A percentile compares a stretch with the other conserved stretches of the same genome.
These are phyloP conservation scores for Trinorchestia longiramus DNA, from an alignment of 1,140 invertebrate species.

Conservation along the genomic window DNA sequence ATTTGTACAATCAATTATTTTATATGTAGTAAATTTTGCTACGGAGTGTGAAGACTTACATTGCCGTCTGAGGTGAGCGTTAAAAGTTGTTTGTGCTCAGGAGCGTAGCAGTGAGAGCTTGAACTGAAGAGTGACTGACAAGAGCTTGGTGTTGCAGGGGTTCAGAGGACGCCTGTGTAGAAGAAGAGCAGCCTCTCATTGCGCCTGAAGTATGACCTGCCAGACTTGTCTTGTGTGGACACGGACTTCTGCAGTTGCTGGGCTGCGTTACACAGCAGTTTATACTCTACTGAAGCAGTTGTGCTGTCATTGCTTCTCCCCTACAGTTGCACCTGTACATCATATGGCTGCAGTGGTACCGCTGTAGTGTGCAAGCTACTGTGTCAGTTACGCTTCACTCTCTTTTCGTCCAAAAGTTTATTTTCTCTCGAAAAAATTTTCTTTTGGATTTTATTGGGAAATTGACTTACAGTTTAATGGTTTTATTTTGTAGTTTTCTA, in stretches of 20 bases:
- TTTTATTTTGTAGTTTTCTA: not conserved
- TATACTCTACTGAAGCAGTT: not conserved
- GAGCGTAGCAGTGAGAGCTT: not conserved
- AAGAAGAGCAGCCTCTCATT: not conserved
- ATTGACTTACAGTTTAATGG: not conserved
- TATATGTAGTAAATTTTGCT: too few species aligned
- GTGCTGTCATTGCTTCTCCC: not conserved
- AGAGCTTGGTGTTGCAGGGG: not conserved
- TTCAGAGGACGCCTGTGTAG: not conserved
- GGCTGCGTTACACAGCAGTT: not conserved
- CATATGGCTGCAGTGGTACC: not conserved
- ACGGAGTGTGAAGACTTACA: too few species aligned
- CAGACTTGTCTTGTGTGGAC: not conserved
- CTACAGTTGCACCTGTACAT: not conserved
- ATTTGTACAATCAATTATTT: too few species aligned
- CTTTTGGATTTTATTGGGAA: not conserved
- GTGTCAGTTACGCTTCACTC: not conserved
- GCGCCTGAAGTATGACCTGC: not conserved
- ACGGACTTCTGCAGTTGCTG: not conserved
- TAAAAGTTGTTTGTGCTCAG: not conserved
- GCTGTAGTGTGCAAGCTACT: not conserved
- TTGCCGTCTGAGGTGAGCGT: too few species aligned
- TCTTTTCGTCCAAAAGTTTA: not conserved
- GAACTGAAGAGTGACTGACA: not conserved
- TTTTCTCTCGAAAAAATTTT: not conserved